These are phyloP conservation scores for Idaea straminata DNA, from an alignment of 2,888 invertebrate species.

Conservation along the genomic window DNA sequence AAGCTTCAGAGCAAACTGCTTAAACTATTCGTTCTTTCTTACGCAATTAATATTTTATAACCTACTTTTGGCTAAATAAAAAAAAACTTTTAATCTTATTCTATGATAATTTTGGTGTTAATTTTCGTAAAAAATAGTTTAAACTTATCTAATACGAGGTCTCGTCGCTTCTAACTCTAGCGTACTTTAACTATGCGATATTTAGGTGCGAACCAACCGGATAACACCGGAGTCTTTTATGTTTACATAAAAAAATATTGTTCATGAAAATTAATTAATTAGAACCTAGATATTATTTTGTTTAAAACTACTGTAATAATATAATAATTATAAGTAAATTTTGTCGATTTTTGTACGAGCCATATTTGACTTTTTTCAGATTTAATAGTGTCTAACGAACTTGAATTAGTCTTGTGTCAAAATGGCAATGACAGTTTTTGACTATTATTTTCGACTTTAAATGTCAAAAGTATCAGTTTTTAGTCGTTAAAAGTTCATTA, in stretches of 20 bases:
- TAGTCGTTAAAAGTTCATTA: too few species aligned
- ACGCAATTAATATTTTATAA: slow-evolving; percentile 30
- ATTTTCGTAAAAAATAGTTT: slow-evolving; percentile 61
- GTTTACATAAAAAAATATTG: neutral
- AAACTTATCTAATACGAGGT: slow-evolving; percentile 39
- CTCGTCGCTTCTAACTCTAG: slow-evolving; percentile 42
- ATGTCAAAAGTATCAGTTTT: too few species aligned
- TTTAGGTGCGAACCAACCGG: neutral
- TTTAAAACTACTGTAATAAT: too few species aligned
- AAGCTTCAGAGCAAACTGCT: neutral
- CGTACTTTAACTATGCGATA: slow-evolving; percentile 19
- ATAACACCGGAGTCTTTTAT: neutral
- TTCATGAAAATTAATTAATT: too few species aligned
- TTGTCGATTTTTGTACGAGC: too few species aligned
- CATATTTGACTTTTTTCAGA: too few species aligned
- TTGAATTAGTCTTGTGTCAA: too few species aligned
- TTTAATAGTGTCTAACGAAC: too few species aligned
- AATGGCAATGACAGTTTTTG: too few species aligned
- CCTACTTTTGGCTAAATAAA: slow-evolving; percentile 35
- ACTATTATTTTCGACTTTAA: too few species aligned
- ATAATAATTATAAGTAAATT: too few species aligned
- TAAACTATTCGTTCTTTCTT: slow-evolving; percentile 17
- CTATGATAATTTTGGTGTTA: slow-evolving; percentile 74
- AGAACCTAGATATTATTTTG: too few species aligned
- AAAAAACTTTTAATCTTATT: slow-evolving; percentile 45